Evolutionary conservation across 2,113 vertebrate species (phyloP), one percentile per base, ranked within the genome.

Genomic region (Datnioides undecimradiatus): DNA sequence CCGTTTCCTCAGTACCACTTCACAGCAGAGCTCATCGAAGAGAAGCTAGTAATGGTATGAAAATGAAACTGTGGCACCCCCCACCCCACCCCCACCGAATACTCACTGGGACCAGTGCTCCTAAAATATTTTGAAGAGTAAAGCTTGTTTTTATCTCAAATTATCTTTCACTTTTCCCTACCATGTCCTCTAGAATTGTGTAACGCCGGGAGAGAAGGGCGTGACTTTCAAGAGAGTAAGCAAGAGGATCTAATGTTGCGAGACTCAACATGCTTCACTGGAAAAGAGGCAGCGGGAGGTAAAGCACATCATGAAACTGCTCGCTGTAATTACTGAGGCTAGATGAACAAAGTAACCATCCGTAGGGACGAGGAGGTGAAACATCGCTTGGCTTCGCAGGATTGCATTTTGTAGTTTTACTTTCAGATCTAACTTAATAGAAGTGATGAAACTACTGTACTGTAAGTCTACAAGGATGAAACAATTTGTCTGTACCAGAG

Each of bases 21-120:
- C 45, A 95, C 95, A 57, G 90, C 94, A 17, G 96, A 97, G 92
- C 91, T 97, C 1, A 29, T 19, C 29, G 94, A 92, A 2, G 95
- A 91, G 41, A 97, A 97, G 57, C 92, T 98, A 3, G 84, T 97
- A 0, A 96, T 97, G 95, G 97, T 97, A 73, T 95, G 95, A 76
- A 25, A 70, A 21, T 29, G 11, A 71, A 27, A 46, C 23, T 10
- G n/a, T n/a, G n/a, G n/a, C n/a, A n/a, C n/a, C n/a, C n/a, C n/a
- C n/a, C n/a, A n/a, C n/a, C n/a, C n/a, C n/a, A n/a, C n/a, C n/a
- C n/a, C n/a, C n/a, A n/a, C n/a, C n/a, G n/a, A n/a, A n/a, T 10
- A 34, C 6, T 58, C n/a, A 36, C 13, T 31, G 14, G 34, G 3
- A 60, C 12, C 49, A 25, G 25, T 40, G 11, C 1, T 3, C 2